Base-by-base conservation (phyloP, 2,888 invertebrate species). In the Julus scandinavius region DNA sequence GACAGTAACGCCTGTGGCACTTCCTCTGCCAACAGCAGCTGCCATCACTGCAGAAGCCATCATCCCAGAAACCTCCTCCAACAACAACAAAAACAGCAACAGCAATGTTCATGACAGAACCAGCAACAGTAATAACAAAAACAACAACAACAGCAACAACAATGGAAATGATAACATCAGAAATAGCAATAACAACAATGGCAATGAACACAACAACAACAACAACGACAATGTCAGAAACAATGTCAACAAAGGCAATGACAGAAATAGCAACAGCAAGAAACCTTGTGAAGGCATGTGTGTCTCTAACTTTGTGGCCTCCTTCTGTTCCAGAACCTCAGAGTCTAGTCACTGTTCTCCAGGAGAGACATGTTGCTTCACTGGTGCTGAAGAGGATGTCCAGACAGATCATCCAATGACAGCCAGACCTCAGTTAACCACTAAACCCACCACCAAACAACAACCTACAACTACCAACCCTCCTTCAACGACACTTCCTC, bases 321-420 rank as follows among this genome's bases (percentile, higher is more conserved):
- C 95, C 91, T 97, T 97, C 92, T 97, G 97, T 92, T 96, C 97
- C 91, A 97, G 96, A 0, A 96, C 97, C 90, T 93, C 97, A 87
- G 95, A 95, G 1, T 93, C 94, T 15, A 95, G 94, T 50, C 93
- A 97, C 2, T 97, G 97, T 92, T 95, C 95, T 90, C 92, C 94
- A 20, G 96, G 96, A 0, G 93, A 95, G 89, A 94, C 95, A 89
- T 97, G 97, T 92, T 97, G 97, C 92, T 96, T 97, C 3, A 89
- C 90, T 11, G 87, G 90, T 88, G 85, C 88, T 89, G 50, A 83
- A 54, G 87, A 63, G 11, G 89, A 89, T 5, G 90, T 89, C 38
- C n/a, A 15, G 40, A 4, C 83, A 15, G 84, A 20, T 5, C 40
- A 2, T 45, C 38, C 72, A 20, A 15, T 80, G 41, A 50, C 87